These are phyloP conservation scores for Lasioglossum lativentre DNA, from an alignment of 2,888 invertebrate species.

Conservation along the genomic window DNA sequence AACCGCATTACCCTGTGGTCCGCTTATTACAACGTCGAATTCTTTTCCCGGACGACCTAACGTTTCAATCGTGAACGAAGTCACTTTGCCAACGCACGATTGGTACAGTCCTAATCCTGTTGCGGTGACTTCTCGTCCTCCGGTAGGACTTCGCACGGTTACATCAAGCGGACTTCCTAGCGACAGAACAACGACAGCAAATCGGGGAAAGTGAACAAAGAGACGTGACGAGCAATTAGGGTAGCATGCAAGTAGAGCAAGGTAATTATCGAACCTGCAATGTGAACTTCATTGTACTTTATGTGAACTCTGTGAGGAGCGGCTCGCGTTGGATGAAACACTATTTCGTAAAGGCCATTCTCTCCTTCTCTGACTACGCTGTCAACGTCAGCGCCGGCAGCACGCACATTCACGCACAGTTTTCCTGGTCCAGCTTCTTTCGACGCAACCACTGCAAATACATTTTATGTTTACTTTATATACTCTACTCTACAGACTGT, in stretches of 20 bases:
- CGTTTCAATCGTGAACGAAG: slow-evolving; percentile 95
- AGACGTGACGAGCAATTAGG: not conserved
- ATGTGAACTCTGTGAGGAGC: slow-evolving; percentile 95
- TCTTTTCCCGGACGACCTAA: slow-evolving; percentile 93
- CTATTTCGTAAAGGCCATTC: slow-evolving; percentile 92
- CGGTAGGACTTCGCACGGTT: slow-evolving; percentile 87
- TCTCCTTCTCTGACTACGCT: slow-evolving; percentile 91
- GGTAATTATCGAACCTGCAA: slow-evolving; percentile 83
- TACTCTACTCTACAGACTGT: not conserved
- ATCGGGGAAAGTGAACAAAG: not conserved
- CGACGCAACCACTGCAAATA: slow-evolving; percentile 88
- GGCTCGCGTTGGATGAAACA: slow-evolving; percentile 94
- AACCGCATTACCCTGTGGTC: slow-evolving; percentile 91
- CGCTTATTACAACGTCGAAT: slow-evolving; percentile 96
- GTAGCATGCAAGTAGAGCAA: not conserved
- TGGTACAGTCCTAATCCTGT: slow-evolving; percentile 94
- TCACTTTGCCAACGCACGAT: slow-evolving; percentile 92
- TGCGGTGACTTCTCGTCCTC: slow-evolving; percentile 91
- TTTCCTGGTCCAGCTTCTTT: slow-evolving; percentile 93
- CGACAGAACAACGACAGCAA: slow-evolving; percentile 32
- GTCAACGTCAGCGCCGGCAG: slow-evolving; percentile 93
- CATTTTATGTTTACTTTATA: slow-evolving; percentile 1
- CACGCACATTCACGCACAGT: slow-evolving; percentile 91
- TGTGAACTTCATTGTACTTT: slow-evolving; percentile 94
- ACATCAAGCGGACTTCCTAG: slow-evolving; percentile 87